Percentiles rank a stretch among this genome's conserved stretches.
These are phyloP conservation scores for Neotoxoptera formosana DNA, from an alignment of 1,140 invertebrate species.

Conservation along the genomic window DNA sequence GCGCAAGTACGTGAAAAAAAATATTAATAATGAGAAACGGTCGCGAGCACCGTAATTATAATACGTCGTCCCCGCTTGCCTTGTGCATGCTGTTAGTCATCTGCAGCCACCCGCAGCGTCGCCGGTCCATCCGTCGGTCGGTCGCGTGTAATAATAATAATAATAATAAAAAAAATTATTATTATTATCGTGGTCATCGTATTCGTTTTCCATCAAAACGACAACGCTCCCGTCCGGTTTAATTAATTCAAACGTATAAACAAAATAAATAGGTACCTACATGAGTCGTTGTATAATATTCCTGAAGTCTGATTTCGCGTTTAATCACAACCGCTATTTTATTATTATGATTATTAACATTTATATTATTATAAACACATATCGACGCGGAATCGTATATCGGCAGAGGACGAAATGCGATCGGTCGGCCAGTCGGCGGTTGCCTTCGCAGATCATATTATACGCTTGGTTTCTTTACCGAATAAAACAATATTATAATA, in stretches of 20 bases:
- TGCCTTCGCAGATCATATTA: not conserved
- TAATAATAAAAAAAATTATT: not conserved
- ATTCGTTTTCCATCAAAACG: not conserved
- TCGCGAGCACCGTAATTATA: not conserved
- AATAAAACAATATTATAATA: not conserved
- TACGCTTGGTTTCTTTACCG: not conserved
- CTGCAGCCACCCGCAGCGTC: not conserved
- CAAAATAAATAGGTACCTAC: not conserved
- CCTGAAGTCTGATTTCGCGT: not conserved
- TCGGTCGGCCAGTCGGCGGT: not conserved
- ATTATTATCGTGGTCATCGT: not conserved
- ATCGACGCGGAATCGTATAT: not conserved
- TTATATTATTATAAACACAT: not conserved
- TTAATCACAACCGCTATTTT: not conserved
- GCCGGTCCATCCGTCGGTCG: not conserved
- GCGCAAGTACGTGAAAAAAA: not conserved
- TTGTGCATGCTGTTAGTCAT: conserved; percentile 1
- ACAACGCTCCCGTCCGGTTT: not conserved
- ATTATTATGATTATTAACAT: not conserved
- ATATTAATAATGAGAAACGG: not conserved
- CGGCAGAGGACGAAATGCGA: not conserved
- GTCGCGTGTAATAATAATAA: not conserved
- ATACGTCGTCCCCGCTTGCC: not conserved
- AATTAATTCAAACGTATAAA: conserved; percentile 18
- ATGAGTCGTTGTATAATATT: not conserved